Evolutionary conservation across 2,888 invertebrate genomes (phyloP).

Genomic region (Lathronympha strigana): DNA sequence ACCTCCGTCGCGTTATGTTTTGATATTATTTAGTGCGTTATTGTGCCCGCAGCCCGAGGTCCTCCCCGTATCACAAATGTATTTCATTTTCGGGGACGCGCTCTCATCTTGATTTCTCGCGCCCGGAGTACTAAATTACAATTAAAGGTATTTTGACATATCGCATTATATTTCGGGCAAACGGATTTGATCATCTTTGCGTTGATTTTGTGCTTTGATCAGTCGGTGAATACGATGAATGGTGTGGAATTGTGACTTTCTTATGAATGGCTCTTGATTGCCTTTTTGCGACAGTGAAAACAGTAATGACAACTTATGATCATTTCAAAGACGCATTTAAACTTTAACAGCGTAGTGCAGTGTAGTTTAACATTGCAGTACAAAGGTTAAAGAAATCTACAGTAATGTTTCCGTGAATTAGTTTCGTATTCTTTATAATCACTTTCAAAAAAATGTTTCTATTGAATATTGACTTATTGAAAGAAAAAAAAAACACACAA

Average conservation of each 20-base stretch:
- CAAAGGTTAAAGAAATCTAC: background rate
- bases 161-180: conserved; percentile 54
- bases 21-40: conserved; percentile 77
- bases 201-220: conserved; percentile 47
- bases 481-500: too few relatives aligned
- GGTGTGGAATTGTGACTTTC: background rate
- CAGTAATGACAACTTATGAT: background rate
- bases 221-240: conserved; percentile 20
- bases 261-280: background rate
- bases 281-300: background rate
- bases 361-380: background rate
- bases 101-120: conserved; percentile 66
- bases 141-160: conserved; percentile 65
- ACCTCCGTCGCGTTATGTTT: conserved; percentile 75
- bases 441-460: too few relatives aligned
- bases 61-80: conserved; percentile 56
- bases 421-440: too few relatives aligned
- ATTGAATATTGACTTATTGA: too few relatives aligned
- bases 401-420: background rate
- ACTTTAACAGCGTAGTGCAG: background rate
- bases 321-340: background rate
- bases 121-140: conserved; percentile 72
- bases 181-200: conserved; percentile 44
- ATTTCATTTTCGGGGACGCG: conserved; percentile 68
- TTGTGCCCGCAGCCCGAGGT: conserved; percentile 63